Base-by-base conservation (phyloP, 2,888 invertebrate genomes). In the Himalopsyche tibetana region DNA sequence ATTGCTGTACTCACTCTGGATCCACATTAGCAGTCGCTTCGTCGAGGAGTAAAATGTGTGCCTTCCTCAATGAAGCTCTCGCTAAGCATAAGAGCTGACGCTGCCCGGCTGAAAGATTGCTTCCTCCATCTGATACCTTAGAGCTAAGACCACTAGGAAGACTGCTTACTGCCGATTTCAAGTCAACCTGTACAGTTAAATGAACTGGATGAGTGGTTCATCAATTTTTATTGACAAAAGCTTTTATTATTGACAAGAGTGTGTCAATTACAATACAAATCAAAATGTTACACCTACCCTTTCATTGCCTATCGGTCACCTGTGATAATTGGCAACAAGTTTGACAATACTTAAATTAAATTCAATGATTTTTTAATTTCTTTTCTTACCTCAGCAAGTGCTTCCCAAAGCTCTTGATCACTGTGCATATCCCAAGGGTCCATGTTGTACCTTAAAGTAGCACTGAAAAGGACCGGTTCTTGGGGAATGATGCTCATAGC, bases 11-110 rank as follows among this genome's bases (percentile, higher is more conserved):
- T 93, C 91, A 96, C 96, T 95, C 95, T 40, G 95, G 95, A 91
- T 98, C 98, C 0, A 98, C 97, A 90, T 97, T 98, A 0, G 98
- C 98, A 0, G 98, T 98, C 0, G 98, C 98, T 92, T 98, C 98
- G 86, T 96, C 96, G 81, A 96, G 91, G n/a, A 96, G 92, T 0
- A 96, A 92, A 80, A 97, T 87, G 93, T 95, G 80, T 94, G 96
- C 92, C 93, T 96, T 90, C 93, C 96, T 90, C 0, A 96, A 92
- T 12, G 96, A 94, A 0, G 96, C 96, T n/a, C 96, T 91, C 0
- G 96, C 96, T 36, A 96, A 92, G 89, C 96, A 96, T 81, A 96
- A 92, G 82, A 96, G 92, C 90, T 96, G 96, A 3, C 95, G 90
- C 91, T 96, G 96, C 0, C 96, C 96, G 0, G 94, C 94, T 12